Evolutionary conservation across 2,113 vertebrate species (phyloP).

Genomic region (Sisor rabdophorus): DNA sequence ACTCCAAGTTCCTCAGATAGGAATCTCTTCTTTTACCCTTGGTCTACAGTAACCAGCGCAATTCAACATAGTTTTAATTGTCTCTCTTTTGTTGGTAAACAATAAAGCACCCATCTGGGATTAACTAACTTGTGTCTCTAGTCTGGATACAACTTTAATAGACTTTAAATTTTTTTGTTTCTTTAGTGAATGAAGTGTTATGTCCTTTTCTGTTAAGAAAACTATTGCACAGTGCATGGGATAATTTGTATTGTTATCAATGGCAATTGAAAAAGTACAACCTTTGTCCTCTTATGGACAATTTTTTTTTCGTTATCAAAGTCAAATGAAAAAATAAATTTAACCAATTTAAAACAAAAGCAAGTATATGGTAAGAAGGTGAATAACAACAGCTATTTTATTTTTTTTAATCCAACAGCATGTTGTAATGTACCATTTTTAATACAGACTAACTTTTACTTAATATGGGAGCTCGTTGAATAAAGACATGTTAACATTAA

Average conservation of each 20-base stretch:
- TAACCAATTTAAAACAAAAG: neutral
- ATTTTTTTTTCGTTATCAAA: neutral
- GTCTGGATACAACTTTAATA: too few species aligned
- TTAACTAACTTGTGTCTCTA: too few species aligned
- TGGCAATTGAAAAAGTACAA: slow-evolving; percentile 45
- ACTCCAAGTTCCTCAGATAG: too few species aligned
- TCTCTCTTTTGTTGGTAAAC: too few species aligned
- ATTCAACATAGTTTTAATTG: too few species aligned
- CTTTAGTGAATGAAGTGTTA: too few species aligned
- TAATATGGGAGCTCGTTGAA: slow-evolving; percentile 5
- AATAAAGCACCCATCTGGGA: too few species aligned
- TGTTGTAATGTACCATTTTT: slow-evolving; percentile 26
- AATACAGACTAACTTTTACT: slow-evolving; percentile 18
- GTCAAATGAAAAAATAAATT: neutral
- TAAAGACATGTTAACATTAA: slow-evolving; percentile 1
- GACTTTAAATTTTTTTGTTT: too few species aligned
- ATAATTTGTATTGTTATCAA: slow-evolving; percentile 41
- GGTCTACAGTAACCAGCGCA: too few species aligned
- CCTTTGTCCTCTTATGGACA: slow-evolving; percentile 11
- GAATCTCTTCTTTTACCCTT: too few species aligned
- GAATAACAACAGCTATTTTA: slow-evolving; percentile 32
- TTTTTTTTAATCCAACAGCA: slow-evolving; percentile 23
- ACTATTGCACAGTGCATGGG: slow-evolving; percentile 30
- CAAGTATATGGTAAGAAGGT: slow-evolving; percentile 10
- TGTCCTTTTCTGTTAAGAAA: too few species aligned